Percentiles rank a stretch among this genome's conserved stretches.
Conservation (phyloP, 2,888 invertebrate genomes). For the Oxytorus armatus region DNA sequence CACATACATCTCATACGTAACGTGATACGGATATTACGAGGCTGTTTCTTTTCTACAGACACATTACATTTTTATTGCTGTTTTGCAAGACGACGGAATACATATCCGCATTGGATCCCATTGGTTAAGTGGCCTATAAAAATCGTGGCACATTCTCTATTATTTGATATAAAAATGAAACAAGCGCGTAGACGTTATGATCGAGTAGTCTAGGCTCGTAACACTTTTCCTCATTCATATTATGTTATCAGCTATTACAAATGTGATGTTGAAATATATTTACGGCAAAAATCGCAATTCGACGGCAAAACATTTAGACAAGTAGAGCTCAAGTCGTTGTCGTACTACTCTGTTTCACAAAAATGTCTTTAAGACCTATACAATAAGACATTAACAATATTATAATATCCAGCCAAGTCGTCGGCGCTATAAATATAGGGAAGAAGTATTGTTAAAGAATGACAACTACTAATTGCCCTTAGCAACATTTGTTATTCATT, state of each 20-base stretch:
- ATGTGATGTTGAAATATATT: not conserved
- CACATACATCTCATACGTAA: not conserved
- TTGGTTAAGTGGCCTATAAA: slow-evolving; percentile 29
- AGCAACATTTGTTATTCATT: no score
- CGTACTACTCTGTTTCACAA: no score
- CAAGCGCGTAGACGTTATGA: not conserved
- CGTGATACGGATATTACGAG: slow-evolving; percentile 1
- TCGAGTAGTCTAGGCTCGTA: slow-evolving; percentile 6
- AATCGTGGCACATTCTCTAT: slow-evolving; percentile 12
- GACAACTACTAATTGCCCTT: no score
- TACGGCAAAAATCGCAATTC: not conserved
- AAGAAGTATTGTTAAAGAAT: no score
- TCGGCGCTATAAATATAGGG: no score
- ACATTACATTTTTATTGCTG: slow-evolving; percentile 62
- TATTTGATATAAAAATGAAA: slow-evolving; percentile 34
- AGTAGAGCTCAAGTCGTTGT: no score
- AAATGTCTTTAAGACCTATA: no score
- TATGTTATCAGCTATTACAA: slow-evolving; percentile 29
- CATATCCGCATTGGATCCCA: slow-evolving; percentile 30
- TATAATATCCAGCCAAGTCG: no score
- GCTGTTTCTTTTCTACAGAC: slow-evolving; percentile 15
- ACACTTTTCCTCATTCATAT: not conserved
- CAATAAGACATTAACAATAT: no score
- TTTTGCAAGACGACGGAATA: slow-evolving; percentile 45
- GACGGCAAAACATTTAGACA: no score